Evolutionary conservation across 2,113 vertebrate genomes (phyloP).

Genomic region (Mandrillus leucophaeus): DNA sequence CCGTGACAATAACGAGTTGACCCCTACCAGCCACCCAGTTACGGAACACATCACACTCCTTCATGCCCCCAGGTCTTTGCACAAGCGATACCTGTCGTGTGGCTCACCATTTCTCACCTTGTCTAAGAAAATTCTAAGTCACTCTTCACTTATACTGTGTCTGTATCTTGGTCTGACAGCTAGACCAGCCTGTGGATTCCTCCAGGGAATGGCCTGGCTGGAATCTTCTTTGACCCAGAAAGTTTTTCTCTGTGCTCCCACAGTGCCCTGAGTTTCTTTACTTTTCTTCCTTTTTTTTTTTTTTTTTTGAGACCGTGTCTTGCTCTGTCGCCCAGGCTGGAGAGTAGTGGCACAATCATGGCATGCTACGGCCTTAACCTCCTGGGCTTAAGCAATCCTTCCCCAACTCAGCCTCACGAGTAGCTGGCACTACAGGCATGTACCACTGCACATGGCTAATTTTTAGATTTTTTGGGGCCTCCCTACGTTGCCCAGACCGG

Average conservation of each 20-base stretch:
- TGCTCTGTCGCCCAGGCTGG: no score
- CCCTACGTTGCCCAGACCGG: no score
- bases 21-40: neutral
- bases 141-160: neutral
- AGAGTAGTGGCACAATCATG: no score
- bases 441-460: no score
- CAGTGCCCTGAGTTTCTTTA: neutral
- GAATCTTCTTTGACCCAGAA: neutral
- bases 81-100: neutral
- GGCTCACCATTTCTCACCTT: neutral
- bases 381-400: no score
- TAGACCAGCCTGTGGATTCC: neutral
- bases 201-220: neutral
- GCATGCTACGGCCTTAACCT: no score
- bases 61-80: neutral
- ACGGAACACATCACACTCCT: neutral
- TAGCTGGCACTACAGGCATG: no score
- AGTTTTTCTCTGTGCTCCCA: neutral
- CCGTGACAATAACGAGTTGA: neutral
- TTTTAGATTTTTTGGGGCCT: no score
- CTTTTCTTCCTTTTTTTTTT: no score
- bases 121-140: neutral
- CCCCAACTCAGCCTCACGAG: no score
- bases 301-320: no score
- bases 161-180: neutral